phyloP scores from a whole-genome alignment of 2,888 invertebrate genomes.

The Conomelus anceps region DNA sequence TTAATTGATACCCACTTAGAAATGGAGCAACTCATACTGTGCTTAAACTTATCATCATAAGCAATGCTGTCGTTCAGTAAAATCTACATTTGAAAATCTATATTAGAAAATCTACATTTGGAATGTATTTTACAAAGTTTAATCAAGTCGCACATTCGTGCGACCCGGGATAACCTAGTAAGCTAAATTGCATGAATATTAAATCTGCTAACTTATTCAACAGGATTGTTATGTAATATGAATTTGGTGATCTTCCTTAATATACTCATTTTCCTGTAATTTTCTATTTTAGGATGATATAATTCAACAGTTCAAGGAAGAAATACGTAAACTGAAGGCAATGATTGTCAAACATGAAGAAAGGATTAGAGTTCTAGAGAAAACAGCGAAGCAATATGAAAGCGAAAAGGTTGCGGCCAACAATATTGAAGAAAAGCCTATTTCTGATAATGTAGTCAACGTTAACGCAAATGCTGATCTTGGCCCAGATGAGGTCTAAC shows the following conservation, averaged over 20 bases:
- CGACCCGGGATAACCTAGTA: too few species aligned
- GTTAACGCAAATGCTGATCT: constrained; percentile 35
- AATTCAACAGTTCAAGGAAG: constrained; percentile 77
- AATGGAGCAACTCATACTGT: too few species aligned
- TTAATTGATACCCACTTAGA: too few species aligned
- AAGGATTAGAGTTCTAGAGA: constrained; percentile 70
- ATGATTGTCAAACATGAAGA: constrained; percentile 92
- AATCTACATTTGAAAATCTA: too few species aligned
- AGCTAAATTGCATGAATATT: too few species aligned
- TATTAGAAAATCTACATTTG: too few species aligned
- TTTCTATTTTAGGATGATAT: constrained; percentile 59
- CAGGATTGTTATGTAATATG: too few species aligned
- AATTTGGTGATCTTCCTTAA: background rate
- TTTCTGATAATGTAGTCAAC: constrained; percentile 23
- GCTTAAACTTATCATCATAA: too few species aligned
- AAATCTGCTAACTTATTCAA: too few species aligned
- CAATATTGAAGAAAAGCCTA: constrained; percentile 15
- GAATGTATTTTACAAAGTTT: too few species aligned
- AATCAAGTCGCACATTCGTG: too few species aligned
- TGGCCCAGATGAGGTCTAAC: constrained; percentile 42
- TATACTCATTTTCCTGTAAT: constrained; percentile 12
- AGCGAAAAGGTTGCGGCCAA: constrained; percentile 40
- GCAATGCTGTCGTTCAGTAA: too few species aligned
- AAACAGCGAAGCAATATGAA: constrained; percentile 47
- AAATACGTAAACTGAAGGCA: constrained; percentile 86